Evolutionary conservation across 2,113 vertebrate genomes (phyloP).

Genomic region (Saguinus imperator): DNA sequence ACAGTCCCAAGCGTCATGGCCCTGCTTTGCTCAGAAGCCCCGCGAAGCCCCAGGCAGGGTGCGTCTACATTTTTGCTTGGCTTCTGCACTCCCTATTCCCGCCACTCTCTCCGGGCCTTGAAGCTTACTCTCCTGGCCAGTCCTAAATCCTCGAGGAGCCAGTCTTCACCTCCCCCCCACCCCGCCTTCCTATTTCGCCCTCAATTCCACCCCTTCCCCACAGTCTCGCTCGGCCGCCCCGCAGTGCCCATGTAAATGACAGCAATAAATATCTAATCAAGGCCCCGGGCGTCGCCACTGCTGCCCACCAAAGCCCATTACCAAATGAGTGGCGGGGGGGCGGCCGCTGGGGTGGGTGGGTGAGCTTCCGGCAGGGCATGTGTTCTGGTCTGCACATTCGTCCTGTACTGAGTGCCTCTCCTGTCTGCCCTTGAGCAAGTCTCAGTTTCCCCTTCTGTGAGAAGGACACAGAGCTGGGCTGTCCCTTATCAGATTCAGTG

Average conservation of each 20-base stretch:
- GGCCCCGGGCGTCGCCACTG: constrained; percentile 66
- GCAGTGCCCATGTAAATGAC: constrained; percentile 80
- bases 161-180: not conserved
- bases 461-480: not conserved
- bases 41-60: accelerated
- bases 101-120: accelerated
- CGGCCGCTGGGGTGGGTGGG: not conserved
- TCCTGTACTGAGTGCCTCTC: not conserved
- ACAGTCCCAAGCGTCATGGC: not conserved
- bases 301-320: constrained; percentile 73
- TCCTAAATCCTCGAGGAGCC: not conserved
- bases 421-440: not conserved
- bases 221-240: constrained; percentile 69
- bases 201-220: not conserved
- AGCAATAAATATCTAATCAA: constrained; percentile 83
- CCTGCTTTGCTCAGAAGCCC: not conserved
- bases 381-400: not conserved
- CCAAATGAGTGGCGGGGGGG: not conserved
- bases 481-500: not conserved
- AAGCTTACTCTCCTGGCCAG: not conserved
- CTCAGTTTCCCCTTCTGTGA: constrained; percentile 54
- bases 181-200: not conserved
- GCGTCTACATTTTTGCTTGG: accelerated
- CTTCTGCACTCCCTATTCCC: not conserved
- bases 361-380: not conserved